Conservation (phyloP, 1,140 invertebrate species). For the Caenorhabditis brenneri region DNA sequence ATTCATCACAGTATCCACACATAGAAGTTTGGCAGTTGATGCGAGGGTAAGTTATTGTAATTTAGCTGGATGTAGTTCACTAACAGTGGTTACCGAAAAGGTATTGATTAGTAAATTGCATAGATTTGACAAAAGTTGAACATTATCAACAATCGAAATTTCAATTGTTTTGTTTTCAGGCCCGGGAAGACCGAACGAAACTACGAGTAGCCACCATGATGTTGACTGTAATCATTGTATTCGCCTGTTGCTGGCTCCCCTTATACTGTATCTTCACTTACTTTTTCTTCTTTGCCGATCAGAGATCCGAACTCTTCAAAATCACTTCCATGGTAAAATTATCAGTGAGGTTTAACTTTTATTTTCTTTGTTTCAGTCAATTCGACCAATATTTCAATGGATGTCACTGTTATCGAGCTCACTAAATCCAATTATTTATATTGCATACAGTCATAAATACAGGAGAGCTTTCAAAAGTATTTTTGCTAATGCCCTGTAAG, state of each 20-base stretch:
- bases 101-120: no score
- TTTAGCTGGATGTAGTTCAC: no score
- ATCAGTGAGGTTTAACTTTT: no score
- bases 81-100: no score
- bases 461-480: slow-evolving; percentile 88
- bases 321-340: slow-evolving; percentile 51
- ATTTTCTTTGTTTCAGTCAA: slow-evolving; percentile 54
- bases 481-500: slow-evolving; percentile 74
- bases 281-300: slow-evolving; percentile 56
- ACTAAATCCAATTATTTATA: slow-evolving; percentile 96
- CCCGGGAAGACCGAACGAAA: slow-evolving; percentile 81
- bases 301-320: slow-evolving; percentile 47
- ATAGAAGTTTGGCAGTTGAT: slow-evolving; percentile 77
- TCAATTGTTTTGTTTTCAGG: no score
- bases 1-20: slow-evolving; percentile 64
- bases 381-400: slow-evolving; percentile 87
- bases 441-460: slow-evolving; percentile 95
- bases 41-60: slow-evolving; percentile 80
- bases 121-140: no score
- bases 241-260: slow-evolving; percentile 93
- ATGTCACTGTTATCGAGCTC: slow-evolving; percentile 92
- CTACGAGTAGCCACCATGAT: slow-evolving; percentile 95
- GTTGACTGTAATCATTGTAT: slow-evolving; percentile 88
- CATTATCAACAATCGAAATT: no score
- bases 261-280: slow-evolving; percentile 77